A percentile compares a stretch with the other conserved stretches of the same genome.
These are phyloP conservation scores for Siniperca knerii DNA, from an alignment of 2,113 vertebrate genomes.

Conservation along the genomic window DNA sequence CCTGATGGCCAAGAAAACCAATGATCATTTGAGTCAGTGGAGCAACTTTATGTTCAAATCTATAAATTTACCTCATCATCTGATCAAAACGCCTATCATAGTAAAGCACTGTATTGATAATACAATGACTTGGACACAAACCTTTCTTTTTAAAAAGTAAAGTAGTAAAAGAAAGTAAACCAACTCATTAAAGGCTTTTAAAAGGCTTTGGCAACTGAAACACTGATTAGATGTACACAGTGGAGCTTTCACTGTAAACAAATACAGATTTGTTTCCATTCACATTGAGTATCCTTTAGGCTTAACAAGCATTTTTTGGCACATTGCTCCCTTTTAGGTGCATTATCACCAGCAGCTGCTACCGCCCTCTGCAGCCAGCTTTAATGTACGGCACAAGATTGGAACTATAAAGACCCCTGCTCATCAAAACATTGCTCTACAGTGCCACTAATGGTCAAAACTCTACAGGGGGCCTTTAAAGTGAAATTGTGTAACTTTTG, in stretches of 20 bases:
- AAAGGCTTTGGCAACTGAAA: neutral
- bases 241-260: neutral
- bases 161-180: neutral
- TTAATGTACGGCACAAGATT: slow-evolving; percentile 11
- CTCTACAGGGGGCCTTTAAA: neutral
- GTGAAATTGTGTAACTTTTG: neutral
- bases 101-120: neutral
- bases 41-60: neutral
- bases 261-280: neutral
- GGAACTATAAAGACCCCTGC: neutral
- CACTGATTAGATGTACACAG: neutral
- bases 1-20: neutral
- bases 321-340: neutral
- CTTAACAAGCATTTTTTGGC: neutral
- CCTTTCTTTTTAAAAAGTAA: neutral
- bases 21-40: neutral
- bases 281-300: neutral
- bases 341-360: neutral
- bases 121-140: neutral
- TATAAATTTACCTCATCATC: neutral
- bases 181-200: neutral
- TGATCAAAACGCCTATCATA: neutral
- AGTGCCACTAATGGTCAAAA: neutral
- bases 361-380: no score
- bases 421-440: neutral